Evolutionary conservation across 2,888 invertebrate genomes (phyloP).

Genomic region (Tyria jacobaeae): DNA sequence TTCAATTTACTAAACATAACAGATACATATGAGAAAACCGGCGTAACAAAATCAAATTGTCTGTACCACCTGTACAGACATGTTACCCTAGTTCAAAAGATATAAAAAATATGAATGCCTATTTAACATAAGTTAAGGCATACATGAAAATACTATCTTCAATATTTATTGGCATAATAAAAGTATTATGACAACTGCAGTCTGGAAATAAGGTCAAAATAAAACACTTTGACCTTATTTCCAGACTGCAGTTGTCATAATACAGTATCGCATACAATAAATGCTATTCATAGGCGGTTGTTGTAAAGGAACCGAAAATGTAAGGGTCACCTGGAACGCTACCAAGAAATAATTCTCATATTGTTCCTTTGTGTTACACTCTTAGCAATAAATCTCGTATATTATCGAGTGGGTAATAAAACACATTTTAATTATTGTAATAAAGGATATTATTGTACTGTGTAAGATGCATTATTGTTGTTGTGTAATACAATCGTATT

Average conservation of each 20-base stretch:
- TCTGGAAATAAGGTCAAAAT: constrained; percentile 47
- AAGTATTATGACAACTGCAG: constrained; percentile 67
- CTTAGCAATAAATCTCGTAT: constrained; percentile 25
- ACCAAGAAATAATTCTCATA: constrained; percentile 34
- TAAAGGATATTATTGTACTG: constrained; percentile 9
- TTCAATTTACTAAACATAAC: too few relatives aligned
- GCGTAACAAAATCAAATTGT: too few relatives aligned
- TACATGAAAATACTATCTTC: not conserved
- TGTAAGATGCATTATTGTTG: constrained; percentile 1
- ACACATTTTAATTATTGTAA: constrained; percentile 23
- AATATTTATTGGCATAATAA: not conserved
- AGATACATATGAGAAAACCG: not conserved
- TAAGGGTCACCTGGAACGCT: constrained; percentile 28
- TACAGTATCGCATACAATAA: constrained; percentile 54
- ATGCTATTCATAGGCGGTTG: constrained; percentile 22
- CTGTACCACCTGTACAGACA: not conserved
- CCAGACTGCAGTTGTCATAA: constrained; percentile 63
- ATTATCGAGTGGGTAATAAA: constrained; percentile 32
- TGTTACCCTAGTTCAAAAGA: too few relatives aligned
- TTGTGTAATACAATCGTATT: constrained; percentile 7
- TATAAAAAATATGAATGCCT: not conserved
- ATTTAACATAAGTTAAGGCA: not conserved
- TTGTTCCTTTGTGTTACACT: constrained; percentile 24
- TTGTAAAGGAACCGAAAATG: constrained; percentile 25
- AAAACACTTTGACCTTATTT: constrained; percentile 57